These are phyloP conservation scores for Gopherus evgoodei DNA, from an alignment of 2,113 vertebrate genomes.

Conservation along the genomic window DNA sequence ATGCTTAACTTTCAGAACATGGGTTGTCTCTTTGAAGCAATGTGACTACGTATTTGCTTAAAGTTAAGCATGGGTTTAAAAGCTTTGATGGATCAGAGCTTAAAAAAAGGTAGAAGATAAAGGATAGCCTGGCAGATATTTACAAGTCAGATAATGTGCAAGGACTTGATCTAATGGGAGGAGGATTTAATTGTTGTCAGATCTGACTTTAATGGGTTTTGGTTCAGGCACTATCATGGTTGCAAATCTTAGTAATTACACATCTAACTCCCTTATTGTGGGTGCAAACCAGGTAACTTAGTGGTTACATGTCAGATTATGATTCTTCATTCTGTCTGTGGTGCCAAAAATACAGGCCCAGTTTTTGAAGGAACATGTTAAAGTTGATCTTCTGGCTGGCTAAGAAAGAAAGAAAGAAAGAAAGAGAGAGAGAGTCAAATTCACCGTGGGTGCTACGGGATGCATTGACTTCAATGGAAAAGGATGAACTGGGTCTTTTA, in stretches of 20 bases:
- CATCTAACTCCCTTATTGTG: not conserved
- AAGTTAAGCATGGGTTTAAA: not conserved
- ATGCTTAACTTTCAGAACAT: not conserved
- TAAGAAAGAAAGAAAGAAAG: too few relatives aligned
- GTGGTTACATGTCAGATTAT: too few relatives aligned
- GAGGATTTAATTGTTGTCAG: not conserved
- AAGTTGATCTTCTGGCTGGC: too few relatives aligned
- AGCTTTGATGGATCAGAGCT: not conserved
- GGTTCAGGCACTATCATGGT: not conserved
- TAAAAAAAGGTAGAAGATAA: not conserved
- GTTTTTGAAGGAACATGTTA: too few relatives aligned
- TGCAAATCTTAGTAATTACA: not conserved
- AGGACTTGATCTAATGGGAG: not conserved
- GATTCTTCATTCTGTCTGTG: too few relatives aligned
- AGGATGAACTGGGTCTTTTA: not conserved
- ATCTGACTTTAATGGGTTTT: not conserved
- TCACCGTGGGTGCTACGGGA: not conserved
- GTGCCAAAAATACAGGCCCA: too few relatives aligned
- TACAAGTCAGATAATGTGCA: not conserved
- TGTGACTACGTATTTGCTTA: not conserved
- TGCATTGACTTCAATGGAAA: not conserved
- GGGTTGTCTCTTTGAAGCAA: not conserved
- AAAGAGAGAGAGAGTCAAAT: too few relatives aligned
- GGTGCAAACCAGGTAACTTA: not conserved
- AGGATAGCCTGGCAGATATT: not conserved